phyloP scores from a whole-genome alignment of 2,113 vertebrate genomes.

The Gallinago paraguaiae region DNA sequence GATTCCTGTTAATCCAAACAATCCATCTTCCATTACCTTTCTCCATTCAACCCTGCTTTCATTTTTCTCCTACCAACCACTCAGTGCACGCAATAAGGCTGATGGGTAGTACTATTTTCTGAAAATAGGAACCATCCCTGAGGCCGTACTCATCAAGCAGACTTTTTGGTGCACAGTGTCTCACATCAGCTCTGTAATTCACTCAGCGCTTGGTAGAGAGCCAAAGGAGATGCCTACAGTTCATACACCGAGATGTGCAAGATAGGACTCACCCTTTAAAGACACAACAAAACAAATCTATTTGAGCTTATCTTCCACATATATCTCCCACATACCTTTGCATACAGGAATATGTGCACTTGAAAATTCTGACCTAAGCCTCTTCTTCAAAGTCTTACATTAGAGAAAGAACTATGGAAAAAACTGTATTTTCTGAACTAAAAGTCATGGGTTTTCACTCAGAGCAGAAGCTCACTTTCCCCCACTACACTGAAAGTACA shows the following conservation, averaged over 20 bases:
- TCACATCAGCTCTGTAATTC: neutral
- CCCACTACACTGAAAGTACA: neutral
- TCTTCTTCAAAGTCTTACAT: neutral
- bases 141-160: neutral
- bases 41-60: neutral
- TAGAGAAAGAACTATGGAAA: neutral
- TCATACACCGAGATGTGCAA: neutral
- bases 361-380: neutral
- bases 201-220: neutral
- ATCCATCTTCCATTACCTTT: neutral
- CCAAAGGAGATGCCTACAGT: neutral
- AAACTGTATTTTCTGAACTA: neutral
- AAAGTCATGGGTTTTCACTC: neutral
- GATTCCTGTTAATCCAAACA: neutral
- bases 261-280: neutral
- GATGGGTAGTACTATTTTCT: neutral
- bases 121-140: neutral
- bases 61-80: neutral
- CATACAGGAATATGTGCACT: neutral
- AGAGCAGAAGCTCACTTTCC: neutral
- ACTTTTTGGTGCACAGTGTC: neutral
- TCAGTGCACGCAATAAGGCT: neutral
- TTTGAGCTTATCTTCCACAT: neutral
- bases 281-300: neutral
- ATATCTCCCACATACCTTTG: neutral